Evolutionary conservation across 2,113 vertebrate genomes (phyloP).

Genomic region (Epinephelus fuscoguttatus): DNA sequence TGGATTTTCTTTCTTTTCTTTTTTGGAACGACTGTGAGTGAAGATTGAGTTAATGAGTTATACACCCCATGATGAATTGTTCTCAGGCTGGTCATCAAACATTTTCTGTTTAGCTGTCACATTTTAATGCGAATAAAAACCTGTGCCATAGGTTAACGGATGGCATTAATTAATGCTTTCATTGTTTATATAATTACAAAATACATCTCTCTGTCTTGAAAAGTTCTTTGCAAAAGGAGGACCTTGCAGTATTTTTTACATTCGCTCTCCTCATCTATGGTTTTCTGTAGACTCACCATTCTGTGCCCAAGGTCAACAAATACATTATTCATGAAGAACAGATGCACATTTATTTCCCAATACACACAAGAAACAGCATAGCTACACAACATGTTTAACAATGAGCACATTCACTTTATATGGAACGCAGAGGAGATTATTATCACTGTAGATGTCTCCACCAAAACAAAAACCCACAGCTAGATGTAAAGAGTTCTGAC

Average conservation of each 20-base stretch:
- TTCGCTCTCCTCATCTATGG: neutral
- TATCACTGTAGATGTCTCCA: neutral
- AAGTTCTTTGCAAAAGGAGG: neutral
- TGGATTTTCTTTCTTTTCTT: neutral
- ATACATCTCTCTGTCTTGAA: neutral
- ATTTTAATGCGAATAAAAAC: neutral
- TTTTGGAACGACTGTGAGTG: neutral
- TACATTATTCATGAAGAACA: slow-evolving; percentile 37
- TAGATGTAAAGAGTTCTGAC: neutral
- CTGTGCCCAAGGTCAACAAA: slow-evolving; percentile 20
- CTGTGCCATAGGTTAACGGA: neutral
- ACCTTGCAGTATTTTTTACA: neutral
- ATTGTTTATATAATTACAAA: neutral
- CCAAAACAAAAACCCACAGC: neutral
- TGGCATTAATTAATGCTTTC: neutral
- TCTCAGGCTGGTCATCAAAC: neutral
- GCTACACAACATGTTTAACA: neutral
- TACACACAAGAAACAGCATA: neutral
- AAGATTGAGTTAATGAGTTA: neutral
- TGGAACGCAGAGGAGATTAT: neutral
- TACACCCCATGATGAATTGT: neutral
- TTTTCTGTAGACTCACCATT: neutral
- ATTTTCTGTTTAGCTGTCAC: neutral
- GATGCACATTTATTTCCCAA: slow-evolving; percentile 27
- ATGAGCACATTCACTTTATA: neutral